Base-by-base conservation (phyloP, 2,888 invertebrate species). In the Caenorhabditis sp. region DNA sequence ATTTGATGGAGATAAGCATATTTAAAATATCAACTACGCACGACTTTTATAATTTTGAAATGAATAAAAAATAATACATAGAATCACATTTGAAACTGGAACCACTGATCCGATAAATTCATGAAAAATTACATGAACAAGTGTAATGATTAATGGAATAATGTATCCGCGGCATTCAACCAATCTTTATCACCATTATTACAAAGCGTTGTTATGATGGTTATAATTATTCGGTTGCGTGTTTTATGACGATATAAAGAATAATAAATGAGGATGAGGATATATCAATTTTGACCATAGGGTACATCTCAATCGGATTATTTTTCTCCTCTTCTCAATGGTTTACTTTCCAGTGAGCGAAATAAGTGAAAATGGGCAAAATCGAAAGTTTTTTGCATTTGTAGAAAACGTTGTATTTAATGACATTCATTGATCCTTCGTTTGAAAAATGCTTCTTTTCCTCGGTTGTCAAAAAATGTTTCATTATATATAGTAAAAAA, bases 1-100 rank as follows among this genome's bases (percentile, higher is more conserved):
- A 67, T 80, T 82, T 54, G 85, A 85, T 60, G 85, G 85, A 17
- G 81, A 83, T 71, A 76, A 78, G 65, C 78, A 78, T 57, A 59
- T 78, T 49, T 74, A 63, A 73, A 63, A 52, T 26, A 31, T n/a
- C n/a, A n/a, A n/a, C n/a, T n/a, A n/a, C n/a, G n/a, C n/a, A n/a
- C n/a, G n/a, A n/a, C n/a, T n/a, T n/a, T n/a, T n/a, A n/a, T n/a
- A n/a, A n/a, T n/a, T n/a, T n/a, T n/a, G n/a, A n/a, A n/a, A n/a
- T n/a, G n/a, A n/a, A n/a, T n/a, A n/a, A n/a, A n/a, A n/a, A n/a
- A n/a, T n/a, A n/a, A n/a, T n/a, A n/a, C n/a, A n/a, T n/a, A n/a
- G n/a, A 36, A 36, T 36, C 36, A 5, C 10, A 36, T 8, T 36
- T 10, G 14, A 43, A 43, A 43, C 43, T 43, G 43, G 17, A 43